Evolutionary conservation across 2,113 vertebrate species (phyloP).

Genomic region (Alligator mississippiensis): DNA sequence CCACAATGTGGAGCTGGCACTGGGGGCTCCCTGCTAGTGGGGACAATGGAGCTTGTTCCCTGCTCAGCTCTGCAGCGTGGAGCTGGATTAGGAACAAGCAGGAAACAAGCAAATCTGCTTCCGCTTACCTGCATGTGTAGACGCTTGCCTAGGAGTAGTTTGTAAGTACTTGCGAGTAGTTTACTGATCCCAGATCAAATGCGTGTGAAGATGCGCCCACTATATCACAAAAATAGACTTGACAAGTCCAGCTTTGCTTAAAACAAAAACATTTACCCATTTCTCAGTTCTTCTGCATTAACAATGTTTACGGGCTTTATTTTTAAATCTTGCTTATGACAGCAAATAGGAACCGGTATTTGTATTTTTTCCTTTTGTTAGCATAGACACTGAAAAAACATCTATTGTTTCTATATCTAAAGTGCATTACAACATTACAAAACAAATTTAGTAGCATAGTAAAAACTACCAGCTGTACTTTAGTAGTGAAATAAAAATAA

Average conservation of each 20-base stretch:
- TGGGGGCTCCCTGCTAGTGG: too few relatives aligned
- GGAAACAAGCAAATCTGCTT: too few relatives aligned
- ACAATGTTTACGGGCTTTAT: neutral
- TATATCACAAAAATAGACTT: slow-evolving; percentile 9
- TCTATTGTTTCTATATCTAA: slow-evolving; percentile 27
- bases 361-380: neutral
- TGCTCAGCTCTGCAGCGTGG: too few relatives aligned
- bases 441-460: slow-evolving; percentile 11
- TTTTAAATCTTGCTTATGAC: neutral
- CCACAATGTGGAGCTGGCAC: too few relatives aligned
- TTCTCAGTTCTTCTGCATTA: neutral
- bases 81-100: too few relatives aligned
- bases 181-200: too few relatives aligned
- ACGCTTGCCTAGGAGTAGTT: too few relatives aligned
- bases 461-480: slow-evolving; percentile 40
- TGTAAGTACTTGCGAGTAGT: too few relatives aligned
- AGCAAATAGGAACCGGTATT: neutral
- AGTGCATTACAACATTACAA: neutral
- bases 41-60: too few relatives aligned
- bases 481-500: slow-evolving; percentile 53
- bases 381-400: neutral
- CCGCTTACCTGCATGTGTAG: too few relatives aligned
- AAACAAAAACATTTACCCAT: neutral
- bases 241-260: neutral
- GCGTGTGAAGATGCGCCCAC: too few relatives aligned